phyloP scores from a whole-genome alignment of 1,140 invertebrate genomes.

The Andrena cerasifolii region DNA sequence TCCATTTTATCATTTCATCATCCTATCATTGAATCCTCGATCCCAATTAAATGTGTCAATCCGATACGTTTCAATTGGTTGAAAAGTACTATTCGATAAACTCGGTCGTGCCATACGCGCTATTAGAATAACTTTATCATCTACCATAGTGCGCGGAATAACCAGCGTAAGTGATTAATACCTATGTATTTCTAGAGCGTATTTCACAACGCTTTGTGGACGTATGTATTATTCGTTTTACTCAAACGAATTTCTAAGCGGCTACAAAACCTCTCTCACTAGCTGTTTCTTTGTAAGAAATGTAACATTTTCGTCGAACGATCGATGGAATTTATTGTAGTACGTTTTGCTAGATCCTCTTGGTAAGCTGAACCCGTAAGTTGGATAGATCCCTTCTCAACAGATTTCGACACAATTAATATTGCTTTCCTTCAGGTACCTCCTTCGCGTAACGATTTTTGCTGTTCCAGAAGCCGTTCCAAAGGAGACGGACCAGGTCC shows the following conservation, averaged over 20 bases:
- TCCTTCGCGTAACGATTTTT: conserved; percentile 85
- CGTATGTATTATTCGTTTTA: conserved; percentile 37
- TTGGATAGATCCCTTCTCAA: conserved; percentile 59
- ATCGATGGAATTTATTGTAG: conserved; percentile 48
- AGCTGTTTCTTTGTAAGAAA: conserved; percentile 30
- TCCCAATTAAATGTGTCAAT: conserved; percentile 1
- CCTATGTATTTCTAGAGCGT: conserved; percentile 36
- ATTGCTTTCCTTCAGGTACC: conserved; percentile 74
- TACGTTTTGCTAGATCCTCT: conserved; percentile 31
- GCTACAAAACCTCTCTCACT: conserved; percentile 24
- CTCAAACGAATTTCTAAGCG: conserved; percentile 37
- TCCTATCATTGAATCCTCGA: not conserved
- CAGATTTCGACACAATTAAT: conserved; percentile 57
- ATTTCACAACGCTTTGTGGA: conserved; percentile 57
- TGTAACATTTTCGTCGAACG: conserved; percentile 54
- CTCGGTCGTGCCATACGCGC: not conserved
- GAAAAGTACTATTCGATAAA: conserved; percentile 1
- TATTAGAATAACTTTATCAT: conserved; percentile 23
- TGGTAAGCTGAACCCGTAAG: conserved; percentile 50
- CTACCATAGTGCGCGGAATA: conserved; percentile 23
- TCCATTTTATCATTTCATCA: not conserved
- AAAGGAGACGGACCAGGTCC: conserved; percentile 89
- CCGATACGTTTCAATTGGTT: not conserved
- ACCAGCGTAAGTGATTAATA: conserved; percentile 40
- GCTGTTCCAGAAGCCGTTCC: conserved; percentile 90